These are phyloP conservation scores for Brachionus calyciflorus DNA, from an alignment of 1,140 invertebrate genomes.

Conservation along the genomic window DNA sequence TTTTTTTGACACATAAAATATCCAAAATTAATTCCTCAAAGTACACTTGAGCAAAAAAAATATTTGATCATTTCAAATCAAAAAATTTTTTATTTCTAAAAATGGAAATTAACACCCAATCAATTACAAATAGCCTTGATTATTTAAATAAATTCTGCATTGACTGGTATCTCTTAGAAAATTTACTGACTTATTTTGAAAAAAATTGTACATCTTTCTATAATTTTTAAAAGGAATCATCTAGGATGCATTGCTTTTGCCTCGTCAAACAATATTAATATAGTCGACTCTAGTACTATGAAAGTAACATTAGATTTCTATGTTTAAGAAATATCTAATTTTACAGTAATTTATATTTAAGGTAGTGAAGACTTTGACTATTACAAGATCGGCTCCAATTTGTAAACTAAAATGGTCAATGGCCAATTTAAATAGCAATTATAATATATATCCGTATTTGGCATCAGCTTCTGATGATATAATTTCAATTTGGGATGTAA, in stretches of 20 bases:
- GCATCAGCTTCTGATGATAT: conserved; percentile 4
- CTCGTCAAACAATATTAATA: background rate
- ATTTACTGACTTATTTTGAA: background rate
- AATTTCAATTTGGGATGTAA: conserved; percentile 35
- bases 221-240: conserved; percentile 3
- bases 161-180: background rate
- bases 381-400: background rate
- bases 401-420: conserved; percentile 19
- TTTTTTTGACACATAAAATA: too few species aligned
- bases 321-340: background rate
- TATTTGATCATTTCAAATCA: too few species aligned
- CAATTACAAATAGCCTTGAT: background rate
- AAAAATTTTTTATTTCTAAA: too few species aligned
- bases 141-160: background rate
- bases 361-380: background rate
- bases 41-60: too few species aligned
- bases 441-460: background rate
- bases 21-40: too few species aligned
- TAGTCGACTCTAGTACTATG: background rate
- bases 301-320: background rate
- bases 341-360: background rate
- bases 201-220: background rate
- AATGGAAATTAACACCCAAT: conserved; percentile 11
- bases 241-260: conserved; percentile 36
- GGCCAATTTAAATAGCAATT: background rate